Evolutionary conservation across 1,140 invertebrate species (phyloP).

Genomic region (Neuroterus valhalla): DNA sequence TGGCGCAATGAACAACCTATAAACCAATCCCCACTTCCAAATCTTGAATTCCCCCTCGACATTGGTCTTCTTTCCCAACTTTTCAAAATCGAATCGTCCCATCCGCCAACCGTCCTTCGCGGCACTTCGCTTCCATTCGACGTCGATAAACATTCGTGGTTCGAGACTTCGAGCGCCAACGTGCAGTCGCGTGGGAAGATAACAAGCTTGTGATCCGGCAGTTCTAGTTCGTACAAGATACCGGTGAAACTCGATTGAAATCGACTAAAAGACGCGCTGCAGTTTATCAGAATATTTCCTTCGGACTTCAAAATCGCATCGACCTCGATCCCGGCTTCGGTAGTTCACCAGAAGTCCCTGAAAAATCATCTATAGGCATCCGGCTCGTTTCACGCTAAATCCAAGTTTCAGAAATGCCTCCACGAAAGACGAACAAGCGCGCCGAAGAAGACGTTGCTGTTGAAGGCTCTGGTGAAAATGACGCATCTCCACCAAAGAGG

Average conservation of each 20-base stretch:
- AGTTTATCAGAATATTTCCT: not conserved
- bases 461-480: constrained; percentile 36
- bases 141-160: constrained; percentile 28
- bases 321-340: not conserved
- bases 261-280: not conserved
- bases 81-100: not conserved
- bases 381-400: not conserved
- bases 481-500: constrained; percentile 43
- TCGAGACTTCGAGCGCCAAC: constrained; percentile 28
- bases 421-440: constrained; percentile 38
- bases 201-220: constrained; percentile 26
- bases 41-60: not conserved
- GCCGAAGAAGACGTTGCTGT: constrained; percentile 35
- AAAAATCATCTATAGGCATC: not conserved
- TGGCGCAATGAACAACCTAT: not conserved
- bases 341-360: not conserved
- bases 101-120: constrained; percentile 13
- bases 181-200: constrained; percentile 28
- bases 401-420: constrained; percentile 43
- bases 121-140: constrained; percentile 8
- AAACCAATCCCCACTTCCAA: not conserved
- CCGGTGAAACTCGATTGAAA: constrained; percentile 6
- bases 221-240: not conserved
- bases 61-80: not conserved
- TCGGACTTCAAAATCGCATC: not conserved